Base-by-base conservation (phyloP, 1,140 invertebrate species). In the Zaprionus capensis region DNA sequence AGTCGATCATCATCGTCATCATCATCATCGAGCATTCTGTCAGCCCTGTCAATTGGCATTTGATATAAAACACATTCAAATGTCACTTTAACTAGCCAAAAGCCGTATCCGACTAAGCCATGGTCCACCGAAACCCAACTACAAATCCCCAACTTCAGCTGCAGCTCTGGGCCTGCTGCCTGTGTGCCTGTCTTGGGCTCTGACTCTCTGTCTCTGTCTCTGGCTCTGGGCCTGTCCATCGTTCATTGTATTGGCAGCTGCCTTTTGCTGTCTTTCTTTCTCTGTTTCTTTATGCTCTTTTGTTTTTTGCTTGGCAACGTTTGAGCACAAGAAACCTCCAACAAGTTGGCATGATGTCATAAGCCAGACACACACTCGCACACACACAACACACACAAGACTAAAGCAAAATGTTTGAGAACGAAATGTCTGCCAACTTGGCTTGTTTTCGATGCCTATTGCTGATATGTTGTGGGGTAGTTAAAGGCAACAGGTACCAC, bases 1-100 rank as follows among this genome's bases (percentile, higher is more conserved):
- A 75, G 49, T 70, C 68, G 68, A 31, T 71, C 41, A 17, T 44
- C 41, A 17, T 17, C 41, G 20, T 71, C 41, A 17, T 44, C 41
- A 17, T 17, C 41, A 44, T 44, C 41, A 46, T 46, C n/a, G n/a
- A 41, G 58, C 70, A 85, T 64, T 71, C 82, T 87, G 83, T 81
- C 81, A 73, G 85, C 61, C 75, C 75, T 88, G 84, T 88, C 84
- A 84, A 73, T 73, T 88, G 84, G 62, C 84, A 88, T 86, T 82
- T 87, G 82, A 80, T 86, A 82, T 82, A 87, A 86, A 86, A 87
- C 83, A 87, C 82, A 86, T 88, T 88, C 80, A 88, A 88, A 90
- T 88, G 84, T 88, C 84, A 87, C 49, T 68, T 78, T 68, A 66
- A 22, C 46, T 56, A 51, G 62, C 58, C 70, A 36, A 17, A 46